A percentile compares a stretch with the other conserved stretches of the same genome.
These are phyloP conservation scores for Holocentrus rufus DNA, from an alignment of 2,797 vertebrate genomes.

Conservation along the genomic window DNA sequence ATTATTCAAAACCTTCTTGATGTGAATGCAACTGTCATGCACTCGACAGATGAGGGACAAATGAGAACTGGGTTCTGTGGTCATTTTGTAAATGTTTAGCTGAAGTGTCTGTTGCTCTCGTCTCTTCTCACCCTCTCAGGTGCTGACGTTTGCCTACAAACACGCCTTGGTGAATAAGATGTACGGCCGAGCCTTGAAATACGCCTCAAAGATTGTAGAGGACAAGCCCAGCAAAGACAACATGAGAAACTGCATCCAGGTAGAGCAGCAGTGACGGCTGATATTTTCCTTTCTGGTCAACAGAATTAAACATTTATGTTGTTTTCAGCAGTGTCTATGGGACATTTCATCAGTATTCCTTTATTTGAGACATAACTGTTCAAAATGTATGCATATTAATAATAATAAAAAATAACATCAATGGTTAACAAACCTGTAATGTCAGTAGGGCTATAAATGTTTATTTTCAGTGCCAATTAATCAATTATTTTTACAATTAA, in stretches of 20 bases:
- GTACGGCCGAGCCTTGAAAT: constrained; percentile 95
- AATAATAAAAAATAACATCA: no score
- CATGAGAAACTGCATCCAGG: constrained; percentile 97
- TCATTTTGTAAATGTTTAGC: not conserved
- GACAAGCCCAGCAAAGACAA: constrained; percentile 98
- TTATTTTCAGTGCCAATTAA: no score
- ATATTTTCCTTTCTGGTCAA: not conserved
- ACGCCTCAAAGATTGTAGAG: constrained; percentile 93
- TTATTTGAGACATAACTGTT: no score
- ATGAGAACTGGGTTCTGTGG: not conserved
- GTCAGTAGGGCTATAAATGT: no score
- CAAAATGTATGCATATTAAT: no score
- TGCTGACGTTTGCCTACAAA: constrained; percentile 96
- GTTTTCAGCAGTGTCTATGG: not conserved
- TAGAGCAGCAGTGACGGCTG: constrained; percentile 45
- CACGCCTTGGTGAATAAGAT: constrained; percentile 95
- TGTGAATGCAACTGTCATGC: not conserved
- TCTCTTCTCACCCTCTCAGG: constrained; percentile 76
- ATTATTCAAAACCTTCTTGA: not conserved
- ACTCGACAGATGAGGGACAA: no score
- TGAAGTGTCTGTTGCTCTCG: not conserved
- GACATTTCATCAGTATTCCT: not conserved
- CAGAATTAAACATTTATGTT: not conserved
- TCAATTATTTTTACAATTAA: no score
- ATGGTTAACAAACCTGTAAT: no score